These are phyloP conservation scores for Bungarus multicinctus DNA, from an alignment of 2,113 vertebrate species.

Conservation along the genomic window DNA sequence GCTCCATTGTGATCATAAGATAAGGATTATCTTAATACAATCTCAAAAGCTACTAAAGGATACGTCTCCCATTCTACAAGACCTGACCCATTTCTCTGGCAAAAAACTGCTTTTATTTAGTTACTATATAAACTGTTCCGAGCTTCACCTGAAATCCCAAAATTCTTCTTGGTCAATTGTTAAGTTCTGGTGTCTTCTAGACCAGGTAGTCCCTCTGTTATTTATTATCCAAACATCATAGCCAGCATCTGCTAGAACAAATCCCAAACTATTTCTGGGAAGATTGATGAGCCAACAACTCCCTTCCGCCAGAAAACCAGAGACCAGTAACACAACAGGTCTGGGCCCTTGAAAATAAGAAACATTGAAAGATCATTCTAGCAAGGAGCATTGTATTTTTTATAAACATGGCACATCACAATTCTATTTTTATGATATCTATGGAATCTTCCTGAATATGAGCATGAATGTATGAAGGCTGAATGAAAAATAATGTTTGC, in stretches of 20 bases:
- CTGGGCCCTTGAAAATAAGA: neutral
- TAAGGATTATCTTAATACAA: neutral
- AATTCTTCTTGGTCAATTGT: slow-evolving; percentile 5
- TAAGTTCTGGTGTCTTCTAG: neutral
- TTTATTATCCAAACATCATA: slow-evolving; percentile 30
- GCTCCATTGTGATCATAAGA: too few relatives aligned
- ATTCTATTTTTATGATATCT: neutral
- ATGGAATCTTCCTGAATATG: neutral
- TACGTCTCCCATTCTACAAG: neutral
- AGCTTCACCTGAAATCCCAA: slow-evolving; percentile 9
- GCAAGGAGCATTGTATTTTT: neutral
- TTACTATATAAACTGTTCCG: neutral
- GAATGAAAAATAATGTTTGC: neutral
- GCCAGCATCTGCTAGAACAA: slow-evolving; percentile 20
- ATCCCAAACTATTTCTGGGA: slow-evolving; percentile 4
- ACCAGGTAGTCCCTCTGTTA: slow-evolving; percentile 16
- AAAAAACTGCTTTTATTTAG: neutral
- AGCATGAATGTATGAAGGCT: neutral
- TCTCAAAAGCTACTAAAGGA: neutral
- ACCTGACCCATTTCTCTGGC: neutral
- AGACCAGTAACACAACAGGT: neutral
- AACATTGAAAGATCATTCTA: neutral
- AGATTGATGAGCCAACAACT: slow-evolving; percentile 3
- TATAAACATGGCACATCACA: too few relatives aligned
- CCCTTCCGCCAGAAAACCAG: neutral